A percentile compares a stretch with the other conserved stretches of the same genome.
Conservation (phyloP, 2,113 vertebrate genomes). For the Myotis yumanensis region DNA sequence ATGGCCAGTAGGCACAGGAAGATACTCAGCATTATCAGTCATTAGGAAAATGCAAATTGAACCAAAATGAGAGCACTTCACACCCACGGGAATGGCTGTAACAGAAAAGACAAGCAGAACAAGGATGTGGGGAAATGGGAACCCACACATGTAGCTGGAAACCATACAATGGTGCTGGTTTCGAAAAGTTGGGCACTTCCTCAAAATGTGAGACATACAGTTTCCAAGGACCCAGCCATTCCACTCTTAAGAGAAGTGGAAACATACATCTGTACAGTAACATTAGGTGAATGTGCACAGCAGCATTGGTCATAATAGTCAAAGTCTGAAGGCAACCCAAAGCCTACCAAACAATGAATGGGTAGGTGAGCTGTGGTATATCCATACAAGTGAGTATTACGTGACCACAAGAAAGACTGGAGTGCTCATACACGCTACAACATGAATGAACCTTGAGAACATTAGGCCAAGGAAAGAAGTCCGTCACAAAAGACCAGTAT, state of each 20-base stretch:
- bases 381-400: not conserved
- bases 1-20: not conserved
- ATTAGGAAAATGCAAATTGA: constrained; percentile 17
- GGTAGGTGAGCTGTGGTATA: not conserved
- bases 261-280: not conserved
- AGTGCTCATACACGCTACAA: not conserved
- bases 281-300: not conserved
- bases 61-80: not conserved
- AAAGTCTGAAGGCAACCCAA: not conserved
- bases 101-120: not conserved
- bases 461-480: not conserved
- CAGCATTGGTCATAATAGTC: not conserved
- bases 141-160: no score
- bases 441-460: not conserved
- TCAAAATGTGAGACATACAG: not conserved
- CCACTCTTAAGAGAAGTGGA: not conserved
- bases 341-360: not conserved
- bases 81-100: not conserved
- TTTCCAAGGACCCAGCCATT: not conserved
- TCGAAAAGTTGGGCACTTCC: not conserved
- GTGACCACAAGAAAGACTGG: not conserved
- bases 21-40: not conserved
- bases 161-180: not conserved
- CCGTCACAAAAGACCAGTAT: not conserved
- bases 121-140: not conserved